Evolutionary conservation across 92 coral and sea anemone species (phyloP).

Genomic region (Plumapathes pennacea): DNA sequence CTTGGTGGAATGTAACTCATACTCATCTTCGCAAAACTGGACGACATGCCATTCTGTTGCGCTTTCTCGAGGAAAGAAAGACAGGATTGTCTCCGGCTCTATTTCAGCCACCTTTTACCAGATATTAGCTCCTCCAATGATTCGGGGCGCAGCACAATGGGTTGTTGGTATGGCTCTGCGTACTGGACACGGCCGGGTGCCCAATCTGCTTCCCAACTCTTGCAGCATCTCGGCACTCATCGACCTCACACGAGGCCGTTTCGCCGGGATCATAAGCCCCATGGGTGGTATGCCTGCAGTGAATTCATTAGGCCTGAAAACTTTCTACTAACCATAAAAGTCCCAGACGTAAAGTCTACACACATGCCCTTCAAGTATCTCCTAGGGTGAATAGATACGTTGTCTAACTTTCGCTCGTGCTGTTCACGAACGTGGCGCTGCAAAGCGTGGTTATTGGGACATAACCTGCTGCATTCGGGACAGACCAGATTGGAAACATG

Average conservation of each 20-base stretch:
- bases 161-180: slow-evolving; percentile 3
- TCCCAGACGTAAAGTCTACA: slow-evolving; percentile 41
- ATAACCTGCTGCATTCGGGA: slow-evolving; percentile 21
- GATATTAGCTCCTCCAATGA: slow-evolving; percentile 21
- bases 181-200: slow-evolving; percentile 53
- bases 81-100: slow-evolving; percentile 17
- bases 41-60: slow-evolving; percentile 24
- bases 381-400: slow-evolving; percentile 15
- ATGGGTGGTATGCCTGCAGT: slow-evolving; percentile 24
- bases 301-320: slow-evolving; percentile 44
- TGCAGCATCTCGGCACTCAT: slow-evolving; percentile 38
- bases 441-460: slow-evolving; percentile 30
- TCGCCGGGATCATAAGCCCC: not conserved
- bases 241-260: slow-evolving; percentile 24
- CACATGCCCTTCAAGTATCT: slow-evolving; percentile 35
- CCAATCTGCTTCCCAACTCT: slow-evolving; percentile 33
- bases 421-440: slow-evolving; percentile 41
- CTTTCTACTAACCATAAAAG: slow-evolving; percentile 39
- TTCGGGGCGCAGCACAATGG: slow-evolving; percentile 9
- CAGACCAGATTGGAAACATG: too few relatives aligned
- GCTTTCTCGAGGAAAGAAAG: slow-evolving; percentile 8
- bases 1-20: slow-evolving; percentile 7
- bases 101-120: slow-evolving; percentile 33
- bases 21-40: slow-evolving; percentile 7
- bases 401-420: slow-evolving; percentile 39